Base-by-base conservation (phyloP, 2,888 invertebrate species). In the Rutpela maculata region DNA sequence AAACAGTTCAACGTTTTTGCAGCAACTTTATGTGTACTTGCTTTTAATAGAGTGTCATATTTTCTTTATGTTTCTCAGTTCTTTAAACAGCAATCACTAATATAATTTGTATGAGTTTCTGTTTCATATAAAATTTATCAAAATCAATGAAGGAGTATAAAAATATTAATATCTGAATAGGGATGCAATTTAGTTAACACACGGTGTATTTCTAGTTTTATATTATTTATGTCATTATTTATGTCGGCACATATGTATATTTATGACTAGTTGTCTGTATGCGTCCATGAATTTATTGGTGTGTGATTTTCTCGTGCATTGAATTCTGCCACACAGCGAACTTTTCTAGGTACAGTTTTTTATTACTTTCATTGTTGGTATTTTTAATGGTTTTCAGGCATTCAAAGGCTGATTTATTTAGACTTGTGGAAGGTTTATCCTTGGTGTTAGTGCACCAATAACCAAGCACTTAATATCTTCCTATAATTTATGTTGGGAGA, bases 401-500 rank as follows among this genome's bases (percentile, higher is more conserved):
- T 80, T 76, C 76, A 68, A 74, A 71, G 63, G 65, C 77, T 80
- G 78, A 80, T 80, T 80, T 80, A 78, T 73, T 67, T 78, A 76
- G 75, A 76, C 75, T 74, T 78, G 60, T 67, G 73, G 66, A 70
- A 62, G 56, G 66, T 70, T 72, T 71, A 75, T 67, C 69, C 77
- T 75, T 78, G 66, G 67, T 56, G 67, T 66, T 74, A 65, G 31
- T 66, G 35, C 67, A 50, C 74, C 74, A 74, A 67, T 74, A 74
- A 65, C 67, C 66, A 67, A 59, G 59, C 57, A 43, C 50, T 74
- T 67, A 74, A 74, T 74, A 74, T 60, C 71, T 70, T 79, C 67
- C 67, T 72, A 77, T 82, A 81, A 83, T 83, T 83, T 83, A 83
- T 76, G 83, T 78, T 77, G 78, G 81, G 77, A 80, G 75, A 78